Conservation (phyloP, 2,888 invertebrate genomes). For the Alloplasta piceator region DNA sequence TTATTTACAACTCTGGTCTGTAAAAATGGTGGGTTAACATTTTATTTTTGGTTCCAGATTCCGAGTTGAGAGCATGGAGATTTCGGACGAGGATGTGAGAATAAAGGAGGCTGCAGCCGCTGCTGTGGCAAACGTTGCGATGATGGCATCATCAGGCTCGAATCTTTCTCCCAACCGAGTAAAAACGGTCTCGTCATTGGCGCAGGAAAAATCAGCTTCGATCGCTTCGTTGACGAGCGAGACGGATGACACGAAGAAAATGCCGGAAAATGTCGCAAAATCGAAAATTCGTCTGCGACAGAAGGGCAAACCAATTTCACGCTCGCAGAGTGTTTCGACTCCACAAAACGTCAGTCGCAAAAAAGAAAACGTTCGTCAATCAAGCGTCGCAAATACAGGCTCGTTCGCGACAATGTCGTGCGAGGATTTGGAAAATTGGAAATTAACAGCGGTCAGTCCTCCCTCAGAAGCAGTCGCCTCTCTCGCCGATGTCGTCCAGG, state of each 20-base stretch:
- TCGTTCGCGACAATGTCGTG: conserved; percentile 75
- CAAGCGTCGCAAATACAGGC: conserved; percentile 68
- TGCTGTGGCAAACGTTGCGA: conserved; percentile 48
- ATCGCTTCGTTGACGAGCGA: neutral
- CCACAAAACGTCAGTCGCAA: conserved; percentile 66
- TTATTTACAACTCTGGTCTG: too few species aligned
- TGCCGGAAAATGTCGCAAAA: conserved; percentile 29
- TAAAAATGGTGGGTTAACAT: neutral
- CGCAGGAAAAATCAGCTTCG: conserved; percentile 12
- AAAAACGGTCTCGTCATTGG: conserved; percentile 33
- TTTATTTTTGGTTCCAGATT: conserved; percentile 72
- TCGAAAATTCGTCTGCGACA: conserved; percentile 37
- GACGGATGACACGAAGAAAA: conserved; percentile 36
- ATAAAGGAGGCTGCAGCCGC: conserved; percentile 75
- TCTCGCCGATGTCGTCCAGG: conserved; percentile 36
- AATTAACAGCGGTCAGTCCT: conserved; percentile 56
- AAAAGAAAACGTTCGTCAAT: conserved; percentile 51
- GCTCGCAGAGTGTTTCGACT: conserved; percentile 76
- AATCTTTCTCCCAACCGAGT: conserved; percentile 61
- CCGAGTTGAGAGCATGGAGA: conserved; percentile 81
- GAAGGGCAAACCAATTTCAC: conserved; percentile 69
- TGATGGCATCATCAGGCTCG: conserved; percentile 48
- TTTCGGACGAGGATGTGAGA: conserved; percentile 79
- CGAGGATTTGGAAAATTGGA: conserved; percentile 74
- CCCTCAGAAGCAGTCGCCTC: conserved; percentile 29